Percentiles rank a stretch among this genome's conserved stretches.
Conservation (phyloP, 2,797 vertebrate species). For the Eurystomus glaucurus region DNA sequence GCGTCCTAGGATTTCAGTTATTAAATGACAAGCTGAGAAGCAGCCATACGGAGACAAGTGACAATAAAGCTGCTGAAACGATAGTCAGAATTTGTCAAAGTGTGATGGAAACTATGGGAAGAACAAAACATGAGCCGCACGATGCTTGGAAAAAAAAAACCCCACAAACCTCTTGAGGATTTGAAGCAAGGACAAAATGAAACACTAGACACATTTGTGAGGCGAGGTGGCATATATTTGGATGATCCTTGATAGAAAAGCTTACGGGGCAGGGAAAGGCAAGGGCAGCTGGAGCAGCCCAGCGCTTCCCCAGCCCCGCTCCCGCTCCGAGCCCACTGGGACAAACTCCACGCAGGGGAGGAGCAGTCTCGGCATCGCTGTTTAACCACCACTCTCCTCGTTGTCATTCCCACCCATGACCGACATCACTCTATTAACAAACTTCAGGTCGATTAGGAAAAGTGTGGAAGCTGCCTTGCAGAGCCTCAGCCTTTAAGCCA, state of each 20-base stretch:
- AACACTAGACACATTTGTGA: slow-evolving; percentile 25
- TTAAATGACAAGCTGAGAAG: slow-evolving; percentile 62
- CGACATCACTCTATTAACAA: not conserved
- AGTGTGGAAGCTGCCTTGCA: not conserved
- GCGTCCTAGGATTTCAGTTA: slow-evolving; percentile 42
- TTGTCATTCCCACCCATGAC: not conserved
- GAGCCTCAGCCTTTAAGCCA: not conserved
- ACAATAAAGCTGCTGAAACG: slow-evolving; percentile 46
- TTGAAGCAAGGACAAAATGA: slow-evolving; percentile 41
- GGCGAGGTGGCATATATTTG: not conserved
- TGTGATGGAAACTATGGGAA: slow-evolving; percentile 42
- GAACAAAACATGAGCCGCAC: slow-evolving; percentile 26
- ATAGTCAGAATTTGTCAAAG: slow-evolving; percentile 40
- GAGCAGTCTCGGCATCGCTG: not conserved
- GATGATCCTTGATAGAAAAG: not conserved
- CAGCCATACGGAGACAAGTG: slow-evolving; percentile 15
- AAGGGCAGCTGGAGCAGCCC: slow-evolving; percentile 8
- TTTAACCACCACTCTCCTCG: not conserved
- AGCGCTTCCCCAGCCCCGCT: not conserved
- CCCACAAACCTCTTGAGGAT: slow-evolving; percentile 5
- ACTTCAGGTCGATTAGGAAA: not conserved
- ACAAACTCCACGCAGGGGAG: not conserved
- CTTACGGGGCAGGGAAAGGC: not conserved
- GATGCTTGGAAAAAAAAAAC: not conserved
- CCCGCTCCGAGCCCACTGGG: not conserved